Evolutionary conservation across 2,888 invertebrate species (phyloP), one percentile per base, ranked within the genome.

Genomic region (Therioaphis trifolii): DNA sequence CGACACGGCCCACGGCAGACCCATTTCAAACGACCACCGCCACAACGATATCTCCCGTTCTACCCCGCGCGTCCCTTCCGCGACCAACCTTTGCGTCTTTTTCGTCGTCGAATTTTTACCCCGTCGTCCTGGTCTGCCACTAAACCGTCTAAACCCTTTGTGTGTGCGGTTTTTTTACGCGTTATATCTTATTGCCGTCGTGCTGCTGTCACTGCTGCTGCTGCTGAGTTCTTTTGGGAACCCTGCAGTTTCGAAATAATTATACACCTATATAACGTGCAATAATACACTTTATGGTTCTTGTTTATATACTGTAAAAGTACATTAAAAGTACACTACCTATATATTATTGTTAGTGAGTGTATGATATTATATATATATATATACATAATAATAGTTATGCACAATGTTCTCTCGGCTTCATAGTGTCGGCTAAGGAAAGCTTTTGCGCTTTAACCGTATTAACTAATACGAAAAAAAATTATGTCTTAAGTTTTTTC

Each of bases 211-310:
- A 18, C 24, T 29, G 2, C 49, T 21, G 1, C 63, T 66, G 52
- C 52, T 15, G 35, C 24, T 21, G 66, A 66, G 66, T 66, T 78
- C 52, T 52, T 78, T 40, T 52, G 77, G 35, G 52, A 5, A 52
- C 66, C 21, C 66, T n/a, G n/a, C n/a, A 14, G 21, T 77, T 66
- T 49, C 35, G 49, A 77, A 66, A 77, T 27, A 43, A 61, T n/a
- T 55, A 55, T 55, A 55, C 3, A n/a, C 52, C 52, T 52, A n/a
- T 52, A 21, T 49, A 49, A 21, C 7, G 5, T 49, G 1, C n/a
- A 52, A 52, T 52, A 52, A 21, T 52, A 21, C n/a, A 49, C 18
- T 49, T 18, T 49, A 4, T 18, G 15, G 49, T 49, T 49, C n/a
- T n/a, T n/a, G n/a, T n/a, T n/a, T n/a, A n/a, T n/a, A n/a, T n/a